Evolutionary conservation across 2,797 vertebrate species (phyloP), one percentile per base, ranked within the genome.

Genomic region (Cheirogaleus major): DNA sequence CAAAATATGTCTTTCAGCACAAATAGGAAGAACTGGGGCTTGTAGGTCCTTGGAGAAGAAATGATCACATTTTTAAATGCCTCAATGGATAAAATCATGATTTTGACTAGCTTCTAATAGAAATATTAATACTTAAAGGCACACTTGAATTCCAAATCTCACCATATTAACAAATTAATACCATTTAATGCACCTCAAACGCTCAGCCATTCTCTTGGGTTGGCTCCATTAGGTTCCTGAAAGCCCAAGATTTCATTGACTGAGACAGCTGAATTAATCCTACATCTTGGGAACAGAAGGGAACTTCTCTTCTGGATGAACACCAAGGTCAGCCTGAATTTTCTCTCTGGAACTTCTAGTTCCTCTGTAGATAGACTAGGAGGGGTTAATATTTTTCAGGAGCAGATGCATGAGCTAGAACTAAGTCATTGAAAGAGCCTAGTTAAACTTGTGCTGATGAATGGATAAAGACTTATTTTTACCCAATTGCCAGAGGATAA

Each of bases 391-490:
- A 27, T 7, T 23, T 83, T 43, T 57, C 22, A 22, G 88, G 43
- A 92, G 50, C 52, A 73, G 73, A 79, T 9, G 48, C 45, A 12
- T 0, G 63, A 0, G 27, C 50, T 27, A 59, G 73, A 70, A 61
- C 48, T 4, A 4, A 92, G 70, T 88, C 88, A 50, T 0, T 55
- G 45, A 61, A 75, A 80, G 52, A 32, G 48, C 50, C 38, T 6
- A 32, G 80, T 45, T 91, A 32, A 69, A 35, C 32, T 38, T 18
- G 25, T 23, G 38, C 93, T 84, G 91, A 92, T 89, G 82, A 76
- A 92, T 18, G 59, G 96, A 93, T 91, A 83, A 84, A 83, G 92
- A 73, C 86, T 96, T 93, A 95, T 96, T 96, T 96, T 91, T 93
- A 78, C 50, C 70, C 59, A 17, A 38, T 48, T 10, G 59, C 97